These are phyloP conservation scores for Callaeas wilsoni DNA, from an alignment of 2,113 vertebrate species.

Conservation along the genomic window DNA sequence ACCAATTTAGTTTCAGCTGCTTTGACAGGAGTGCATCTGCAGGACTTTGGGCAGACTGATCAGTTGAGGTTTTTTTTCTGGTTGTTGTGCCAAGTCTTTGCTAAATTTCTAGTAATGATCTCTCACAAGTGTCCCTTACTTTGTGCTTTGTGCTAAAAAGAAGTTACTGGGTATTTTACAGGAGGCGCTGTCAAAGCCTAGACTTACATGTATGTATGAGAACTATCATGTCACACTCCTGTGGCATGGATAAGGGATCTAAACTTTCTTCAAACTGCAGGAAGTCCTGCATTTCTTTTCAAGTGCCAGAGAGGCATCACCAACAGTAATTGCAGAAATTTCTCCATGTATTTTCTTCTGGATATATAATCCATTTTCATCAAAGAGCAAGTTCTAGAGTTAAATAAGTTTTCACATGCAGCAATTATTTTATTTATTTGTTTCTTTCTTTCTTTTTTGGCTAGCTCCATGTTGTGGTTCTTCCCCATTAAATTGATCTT, in stretches of 20 bases:
- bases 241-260: background rate
- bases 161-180: background rate
- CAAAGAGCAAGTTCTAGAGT: background rate
- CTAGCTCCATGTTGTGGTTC: background rate
- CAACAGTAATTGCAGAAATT: background rate
- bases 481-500: background rate
- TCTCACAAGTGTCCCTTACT: background rate
- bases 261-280: background rate
- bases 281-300: background rate
- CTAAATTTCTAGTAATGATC: conserved; percentile 6
- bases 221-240: background rate
- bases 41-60: background rate
- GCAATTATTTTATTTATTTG: too few relatives aligned
- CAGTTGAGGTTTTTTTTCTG: background rate
- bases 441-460: background rate
- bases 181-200: background rate
- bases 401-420: background rate
- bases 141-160: background rate
- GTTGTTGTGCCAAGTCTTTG: background rate
- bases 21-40: conserved; percentile 16
- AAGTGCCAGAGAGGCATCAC: background rate
- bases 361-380: background rate
- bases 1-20: conserved; percentile 43
- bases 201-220: background rate
- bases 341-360: background rate